Percentiles rank a stretch among this genome's conserved stretches.
Evolutionary conservation across 1,140 invertebrate species (phyloP).

Genomic region (Achatina immaculata): DNA sequence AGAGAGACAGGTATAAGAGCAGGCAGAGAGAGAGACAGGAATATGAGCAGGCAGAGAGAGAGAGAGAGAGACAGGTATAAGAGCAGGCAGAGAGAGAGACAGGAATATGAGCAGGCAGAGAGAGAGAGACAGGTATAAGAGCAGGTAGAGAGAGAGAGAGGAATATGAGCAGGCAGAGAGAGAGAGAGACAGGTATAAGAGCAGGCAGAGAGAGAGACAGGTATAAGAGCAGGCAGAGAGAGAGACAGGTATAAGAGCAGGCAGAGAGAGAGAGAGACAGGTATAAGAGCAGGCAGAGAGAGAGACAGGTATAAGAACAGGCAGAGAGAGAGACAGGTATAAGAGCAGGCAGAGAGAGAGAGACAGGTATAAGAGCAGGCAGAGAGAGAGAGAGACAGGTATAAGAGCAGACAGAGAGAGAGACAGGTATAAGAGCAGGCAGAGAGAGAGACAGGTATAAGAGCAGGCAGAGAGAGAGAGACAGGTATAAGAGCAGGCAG

Average conservation of each 20-base stretch:
- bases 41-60: too few relatives aligned
- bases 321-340: not conserved
- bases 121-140: too few relatives aligned
- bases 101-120: not conserved
- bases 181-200: too few relatives aligned
- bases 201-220: not conserved
- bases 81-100: too few relatives aligned
- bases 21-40: too few relatives aligned
- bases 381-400: not conserved
- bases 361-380: not conserved
- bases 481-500: not conserved
- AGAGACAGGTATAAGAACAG: not conserved
- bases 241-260: not conserved
- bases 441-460: not conserved
- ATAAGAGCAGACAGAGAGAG: not conserved
- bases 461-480: not conserved
- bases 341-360: too few relatives aligned
- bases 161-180: too few relatives aligned
- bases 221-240: too few relatives aligned
- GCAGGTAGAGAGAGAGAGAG: too few relatives aligned
- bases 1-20: too few relatives aligned
- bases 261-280: not conserved
- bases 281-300: not conserved
- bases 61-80: too few relatives aligned
- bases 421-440: not conserved